Base-by-base conservation (phyloP, 2,113 vertebrate genomes). In the Blennius ocellaris region DNA sequence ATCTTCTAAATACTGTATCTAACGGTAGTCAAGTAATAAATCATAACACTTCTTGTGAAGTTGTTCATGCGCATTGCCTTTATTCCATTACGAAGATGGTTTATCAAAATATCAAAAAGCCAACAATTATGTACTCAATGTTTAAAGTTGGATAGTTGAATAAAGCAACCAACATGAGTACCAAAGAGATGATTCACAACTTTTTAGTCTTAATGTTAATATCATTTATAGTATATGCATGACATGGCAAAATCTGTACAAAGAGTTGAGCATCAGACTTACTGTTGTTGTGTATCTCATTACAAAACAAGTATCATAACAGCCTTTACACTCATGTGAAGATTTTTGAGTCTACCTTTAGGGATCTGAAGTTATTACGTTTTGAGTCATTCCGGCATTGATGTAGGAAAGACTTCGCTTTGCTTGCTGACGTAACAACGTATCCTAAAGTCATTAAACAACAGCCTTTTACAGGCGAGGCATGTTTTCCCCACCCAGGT, bases 361-460 rank as follows among this genome's bases (percentile, higher is more conserved):
- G 6, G 11, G 47, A 44, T 76, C 49, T 68, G 6, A 6, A 51
- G 6, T 3, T 44, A 60, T 54, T 68, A 6, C 47, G 6, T 3
- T 44, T 52, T 54, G 63, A 63, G 11, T 14, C 10, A 57, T 7
- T 50, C 48, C 5, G 5, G 14, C 10, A 30, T 2, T 73, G 37
- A 73, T 43, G 36, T 47, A 51, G 5, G 8, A 7, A 41, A 57
- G 37, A 40, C 21, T 30, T 30, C 21, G 21, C 40, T 44, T 50
- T 10, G 11, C 17, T 21, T 0, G 0, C 53, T 48, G 61, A 44
- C 11, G 11, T 37, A 14, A 48, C 47, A 47, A 36, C 66, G 58
- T 6, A 66, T 66, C 51, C 10, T 21, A 51, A 73, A 74, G 17
- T 38, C 21, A 53, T 21, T 75, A 45, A 43, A 8, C 50, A 41